Evolutionary conservation across 2,113 vertebrate genomes (phyloP).

Genomic region (Indicator indicator): DNA sequence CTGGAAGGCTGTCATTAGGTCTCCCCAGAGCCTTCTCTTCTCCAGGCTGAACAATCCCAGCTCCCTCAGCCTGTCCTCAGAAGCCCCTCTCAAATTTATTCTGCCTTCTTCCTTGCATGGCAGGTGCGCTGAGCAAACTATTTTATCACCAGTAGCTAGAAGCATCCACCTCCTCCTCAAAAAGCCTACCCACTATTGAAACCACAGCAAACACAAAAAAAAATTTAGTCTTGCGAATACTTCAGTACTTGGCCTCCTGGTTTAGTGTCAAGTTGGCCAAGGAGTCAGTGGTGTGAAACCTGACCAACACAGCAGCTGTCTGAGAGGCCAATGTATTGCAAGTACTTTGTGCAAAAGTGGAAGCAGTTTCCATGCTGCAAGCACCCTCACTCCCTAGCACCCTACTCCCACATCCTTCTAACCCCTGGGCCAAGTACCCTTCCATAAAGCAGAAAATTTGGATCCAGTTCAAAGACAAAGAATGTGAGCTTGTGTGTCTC

Average conservation of each 20-base stretch:
- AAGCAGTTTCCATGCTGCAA: neutral
- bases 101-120: neutral
- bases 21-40: too few relatives aligned
- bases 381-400: neutral
- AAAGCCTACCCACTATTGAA: neutral
- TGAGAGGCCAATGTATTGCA: neutral
- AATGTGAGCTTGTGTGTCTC: neutral
- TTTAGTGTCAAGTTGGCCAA: neutral
- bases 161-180: neutral
- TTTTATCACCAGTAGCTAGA: neutral
- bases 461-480: neutral
- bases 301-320: neutral
- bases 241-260: neutral
- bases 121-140: neutral
- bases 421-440: neutral
- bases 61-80: neutral
- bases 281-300: fast-evolving
- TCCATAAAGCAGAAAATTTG: neutral
- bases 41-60: too few relatives aligned
- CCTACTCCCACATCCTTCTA: neutral
- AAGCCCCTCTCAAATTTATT: neutral
- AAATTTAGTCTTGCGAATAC: neutral
- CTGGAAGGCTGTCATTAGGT: too few relatives aligned
- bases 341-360: neutral
- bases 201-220: neutral